Evolutionary conservation across 2,797 vertebrate genomes (phyloP), one percentile per base, ranked within the genome.

Genomic region (Etheostoma perlongum): DNA sequence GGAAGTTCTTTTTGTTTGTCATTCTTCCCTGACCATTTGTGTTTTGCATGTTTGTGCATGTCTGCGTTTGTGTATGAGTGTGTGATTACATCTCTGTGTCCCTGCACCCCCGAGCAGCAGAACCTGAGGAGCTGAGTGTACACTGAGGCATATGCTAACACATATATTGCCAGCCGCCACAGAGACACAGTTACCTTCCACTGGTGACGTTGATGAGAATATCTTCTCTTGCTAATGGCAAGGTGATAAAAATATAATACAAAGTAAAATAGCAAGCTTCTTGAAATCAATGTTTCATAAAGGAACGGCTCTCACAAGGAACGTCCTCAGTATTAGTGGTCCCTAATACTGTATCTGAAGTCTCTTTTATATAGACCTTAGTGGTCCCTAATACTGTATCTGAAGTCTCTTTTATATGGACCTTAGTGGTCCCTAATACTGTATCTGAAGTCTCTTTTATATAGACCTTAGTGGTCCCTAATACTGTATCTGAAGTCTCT

Each of bases 141-240:
- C 14, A 77, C 58, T 49, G 67, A 85, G 90, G 78, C 89, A 90
- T 65, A 78, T 90, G 91, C 88, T 92, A 52, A 78, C 83, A 85
- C 67, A 27, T 74, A 90, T 93, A 72, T 68, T 73, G 83, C 74
- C 78, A 65, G 25, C 74, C 33, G 7, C 61, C 2, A 1, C 0
- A 2, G 33, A 53, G 52, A 72, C 2, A 2, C 13, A 27, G 72
- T 67, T 80, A 76, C 72, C 64, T 83, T 74, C 67, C 55, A 49
- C 76, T 79, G 82, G 48, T 77, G 67, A 68, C 30, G 16, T 1
- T 60, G 54, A 67, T 15, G 27, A 53, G 14, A 63, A 49, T 44
- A 15, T 65, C 15, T 19, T 2, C 5, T 52, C 14, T 10, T 0
- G 40, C 72, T 70, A 1, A 30, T 25, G 74, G 75, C 58, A 47